Evolutionary conservation across 2,797 vertebrate species (phyloP), one percentile per base, ranked within the genome.

Genomic region (Pogonophryne albipinna): DNA sequence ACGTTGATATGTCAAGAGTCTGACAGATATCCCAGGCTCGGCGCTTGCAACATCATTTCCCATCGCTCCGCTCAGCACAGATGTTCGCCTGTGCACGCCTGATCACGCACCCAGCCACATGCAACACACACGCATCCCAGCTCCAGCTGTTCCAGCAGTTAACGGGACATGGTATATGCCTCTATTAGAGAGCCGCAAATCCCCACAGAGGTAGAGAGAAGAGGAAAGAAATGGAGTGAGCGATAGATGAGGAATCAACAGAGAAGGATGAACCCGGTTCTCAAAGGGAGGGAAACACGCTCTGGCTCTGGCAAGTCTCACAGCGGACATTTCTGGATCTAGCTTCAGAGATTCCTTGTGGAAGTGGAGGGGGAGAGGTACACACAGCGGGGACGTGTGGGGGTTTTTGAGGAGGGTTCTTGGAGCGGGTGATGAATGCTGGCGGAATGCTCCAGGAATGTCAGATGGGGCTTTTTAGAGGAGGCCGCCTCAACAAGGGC

Each of bases 141-240:
- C 86, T 92, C 89, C 92, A 92, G 91, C 91, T 94, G 93, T 87
- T 92, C 71, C 85, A 83, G 76, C 84, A 83, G 89, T 92, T 91
- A 90, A 83, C 66, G 84, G 86, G 90, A 92, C 82, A 83, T 89
- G 87, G 74, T 85, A 69, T 86, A 93, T 88, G 85, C 91, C 91
- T 91, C 90, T 92, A 92, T 93, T 90, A 91, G 75, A 88, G 80
- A 80, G 85, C 50, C 9, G 23, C 79, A 89, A 92, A 89, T 92
- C 91, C 87, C 91, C 2, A 62, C 86, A 76, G 88, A 89, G 88
- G 82, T 70, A 31, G 50, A 78, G 74, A 67, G 56, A 49, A 76
- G 63, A 56, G 56, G 65, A 52, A 66, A 46, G 74, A 75, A 79
- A 88, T 79, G 74, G 83, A 85, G 86, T 71, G 74, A 89, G 79